These are phyloP conservation scores for Chironomus riparius DNA, from an alignment of 2,888 invertebrate species.

Conservation along the genomic window DNA sequence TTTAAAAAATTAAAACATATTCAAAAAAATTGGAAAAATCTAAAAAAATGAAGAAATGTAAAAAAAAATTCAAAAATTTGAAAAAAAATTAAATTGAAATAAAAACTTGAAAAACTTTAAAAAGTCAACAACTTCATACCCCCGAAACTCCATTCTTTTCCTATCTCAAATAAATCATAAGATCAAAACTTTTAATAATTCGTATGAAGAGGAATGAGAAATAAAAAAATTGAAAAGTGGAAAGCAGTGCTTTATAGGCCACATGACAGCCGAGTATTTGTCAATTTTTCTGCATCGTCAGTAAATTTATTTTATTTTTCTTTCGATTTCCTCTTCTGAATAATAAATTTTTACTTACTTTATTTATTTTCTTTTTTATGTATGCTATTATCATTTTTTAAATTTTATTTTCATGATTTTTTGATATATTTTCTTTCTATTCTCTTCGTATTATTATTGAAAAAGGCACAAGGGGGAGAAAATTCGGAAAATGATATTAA, in stretches of 20 bases:
- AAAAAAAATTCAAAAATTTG: too few relatives aligned
- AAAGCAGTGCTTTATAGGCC: background rate
- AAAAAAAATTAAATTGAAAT: too few relatives aligned
- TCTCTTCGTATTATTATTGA: slow-evolving; percentile 1
- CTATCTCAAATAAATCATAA: background rate
- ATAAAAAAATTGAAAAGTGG: background rate
- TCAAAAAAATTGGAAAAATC: too few relatives aligned
- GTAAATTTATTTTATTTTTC: background rate
- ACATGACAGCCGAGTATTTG: slow-evolving; percentile 4
- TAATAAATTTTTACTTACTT: background rate
- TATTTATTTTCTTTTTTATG: background rate
- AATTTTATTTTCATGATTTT: background rate
- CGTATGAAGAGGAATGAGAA: background rate
- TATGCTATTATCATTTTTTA: slow-evolving; percentile 7
- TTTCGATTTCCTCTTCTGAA: background rate
- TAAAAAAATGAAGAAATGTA: too few relatives aligned
- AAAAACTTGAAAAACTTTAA: too few relatives aligned
- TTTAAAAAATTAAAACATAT: too few relatives aligned
- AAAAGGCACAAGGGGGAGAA: slow-evolving; percentile 23
- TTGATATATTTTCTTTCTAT: background rate
- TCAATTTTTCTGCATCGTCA: slow-evolving; percentile 7
- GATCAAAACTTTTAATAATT: background rate
- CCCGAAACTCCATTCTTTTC: background rate
- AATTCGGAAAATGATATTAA: background rate
- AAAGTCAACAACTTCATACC: too few relatives aligned